Evolutionary conservation across 2,797 vertebrate species (phyloP).

Genomic region (Borostomias antarcticus): DNA sequence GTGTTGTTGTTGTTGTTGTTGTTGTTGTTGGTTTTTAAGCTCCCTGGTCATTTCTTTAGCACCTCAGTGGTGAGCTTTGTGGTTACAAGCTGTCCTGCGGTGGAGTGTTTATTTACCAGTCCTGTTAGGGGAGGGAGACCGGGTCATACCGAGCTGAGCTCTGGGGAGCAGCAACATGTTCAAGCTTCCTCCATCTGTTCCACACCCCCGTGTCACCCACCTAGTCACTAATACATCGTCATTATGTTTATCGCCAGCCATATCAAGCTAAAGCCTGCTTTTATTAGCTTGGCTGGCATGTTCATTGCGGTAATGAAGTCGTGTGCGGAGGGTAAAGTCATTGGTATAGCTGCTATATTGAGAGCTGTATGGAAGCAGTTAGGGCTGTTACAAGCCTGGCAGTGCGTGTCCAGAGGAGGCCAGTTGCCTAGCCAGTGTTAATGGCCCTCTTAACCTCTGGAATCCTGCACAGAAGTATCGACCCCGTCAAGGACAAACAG

Average conservation of each 20-base stretch:
- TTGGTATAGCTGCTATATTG: no score
- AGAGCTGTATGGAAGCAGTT: no score
- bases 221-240: constrained; percentile 28
- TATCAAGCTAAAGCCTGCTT: no score
- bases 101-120: constrained; percentile 57
- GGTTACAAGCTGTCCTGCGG: constrained; percentile 66
- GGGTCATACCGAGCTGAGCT: no score
- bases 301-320: no score
- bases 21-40: no score
- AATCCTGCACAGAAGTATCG: neutral
- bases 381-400: neutral
- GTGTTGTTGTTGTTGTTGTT: no score
- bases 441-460: constrained; percentile 1
- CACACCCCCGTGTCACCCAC: constrained; percentile 51
- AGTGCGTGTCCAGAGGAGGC: neutral
- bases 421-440: neutral
- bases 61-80: constrained; percentile 62
- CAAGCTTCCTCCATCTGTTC: constrained; percentile 62
- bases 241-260: no score
- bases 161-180: constrained; percentile 68
- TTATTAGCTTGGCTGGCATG: no score
- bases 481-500: neutral
- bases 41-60: constrained; percentile 66
- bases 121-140: constrained; percentile 45
- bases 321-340: no score